Percentiles rank a stretch among this genome's conserved stretches.
These are phyloP conservation scores for Phyllopteryx taeniolatus DNA, from an alignment of 2,113 vertebrate species.

Conservation along the genomic window DNA sequence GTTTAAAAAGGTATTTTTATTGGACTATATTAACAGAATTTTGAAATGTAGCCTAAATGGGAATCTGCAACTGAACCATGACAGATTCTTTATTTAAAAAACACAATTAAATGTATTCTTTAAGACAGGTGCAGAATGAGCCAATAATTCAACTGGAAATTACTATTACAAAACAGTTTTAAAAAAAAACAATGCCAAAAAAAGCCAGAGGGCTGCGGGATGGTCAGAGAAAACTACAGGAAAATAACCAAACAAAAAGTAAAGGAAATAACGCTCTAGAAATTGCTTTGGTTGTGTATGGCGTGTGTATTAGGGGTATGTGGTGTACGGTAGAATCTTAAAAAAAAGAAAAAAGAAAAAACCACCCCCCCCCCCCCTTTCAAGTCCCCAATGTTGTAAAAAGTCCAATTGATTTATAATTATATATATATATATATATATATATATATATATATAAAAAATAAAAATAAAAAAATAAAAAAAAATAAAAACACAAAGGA, in stretches of 20 bases:
- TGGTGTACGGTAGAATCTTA: constrained; percentile 10
- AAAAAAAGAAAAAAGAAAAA: constrained; percentile 40
- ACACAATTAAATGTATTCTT: constrained; percentile 71
- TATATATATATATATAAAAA: too few relatives aligned
- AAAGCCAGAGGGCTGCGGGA: constrained; percentile 59
- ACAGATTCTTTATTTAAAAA: constrained; percentile 70
- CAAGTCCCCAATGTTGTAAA: constrained; percentile 64
- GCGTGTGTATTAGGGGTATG: constrained; percentile 25
- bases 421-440: too few relatives aligned
- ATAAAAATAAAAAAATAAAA: not conserved
- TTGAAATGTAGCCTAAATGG: constrained; percentile 99
- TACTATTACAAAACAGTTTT: constrained; percentile 69
- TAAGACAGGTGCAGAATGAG: constrained; percentile 66
- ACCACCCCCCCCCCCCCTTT: constrained; percentile 56
- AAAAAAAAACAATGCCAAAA: constrained; percentile 77
- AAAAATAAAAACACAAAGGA: constrained; percentile 43
- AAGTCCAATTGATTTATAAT: constrained; percentile 79
- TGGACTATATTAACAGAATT: constrained; percentile 85
- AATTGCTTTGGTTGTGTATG: constrained; percentile 40
- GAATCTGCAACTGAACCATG: constrained; percentile 97
- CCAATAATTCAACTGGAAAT: constrained; percentile 60
- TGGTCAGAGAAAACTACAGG: constrained; percentile 54
- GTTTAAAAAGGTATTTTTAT: constrained; percentile 72
- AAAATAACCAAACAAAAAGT: constrained; percentile 55
- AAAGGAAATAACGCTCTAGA: constrained; percentile 56